phyloP scores from a whole-genome alignment of 2,113 vertebrate species.

The Cheirogaleus medius region DNA sequence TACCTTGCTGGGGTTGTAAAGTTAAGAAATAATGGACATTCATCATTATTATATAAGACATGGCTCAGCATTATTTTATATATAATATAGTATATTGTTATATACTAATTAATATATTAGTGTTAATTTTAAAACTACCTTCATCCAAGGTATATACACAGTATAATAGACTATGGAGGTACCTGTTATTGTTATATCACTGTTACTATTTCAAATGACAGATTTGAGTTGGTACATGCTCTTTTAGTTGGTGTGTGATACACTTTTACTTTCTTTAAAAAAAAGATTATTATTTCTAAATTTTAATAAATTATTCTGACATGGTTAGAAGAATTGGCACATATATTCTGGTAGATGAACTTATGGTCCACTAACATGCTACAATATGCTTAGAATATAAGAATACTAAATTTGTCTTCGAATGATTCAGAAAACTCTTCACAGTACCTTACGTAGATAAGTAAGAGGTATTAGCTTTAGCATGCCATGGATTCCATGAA shows the following conservation, averaged over 20 bases:
- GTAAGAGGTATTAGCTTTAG: background rate
- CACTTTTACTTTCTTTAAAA: background rate
- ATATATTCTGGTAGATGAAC: background rate
- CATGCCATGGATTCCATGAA: background rate
- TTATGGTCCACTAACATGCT: background rate
- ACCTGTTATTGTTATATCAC: background rate
- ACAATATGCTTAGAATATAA: background rate
- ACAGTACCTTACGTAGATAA: background rate
- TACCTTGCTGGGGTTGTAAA: background rate
- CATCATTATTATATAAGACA: background rate
- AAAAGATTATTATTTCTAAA: background rate
- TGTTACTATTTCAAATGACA: background rate
- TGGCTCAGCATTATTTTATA: background rate
- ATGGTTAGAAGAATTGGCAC: background rate
- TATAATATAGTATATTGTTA: background rate
- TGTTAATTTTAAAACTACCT: background rate
- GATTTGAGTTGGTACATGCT: background rate
- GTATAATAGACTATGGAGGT: background rate
- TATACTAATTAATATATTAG: background rate
- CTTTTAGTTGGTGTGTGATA: background rate
- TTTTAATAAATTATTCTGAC: constrained; percentile 8
- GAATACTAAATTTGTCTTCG: background rate
- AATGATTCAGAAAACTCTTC: background rate
- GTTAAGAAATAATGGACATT: background rate
- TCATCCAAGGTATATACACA: background rate